Percentiles rank a stretch among this genome's conserved stretches.
These are phyloP conservation scores for Donacobius atricapilla DNA, from an alignment of 2,113 vertebrate species.

Conservation along the genomic window DNA sequence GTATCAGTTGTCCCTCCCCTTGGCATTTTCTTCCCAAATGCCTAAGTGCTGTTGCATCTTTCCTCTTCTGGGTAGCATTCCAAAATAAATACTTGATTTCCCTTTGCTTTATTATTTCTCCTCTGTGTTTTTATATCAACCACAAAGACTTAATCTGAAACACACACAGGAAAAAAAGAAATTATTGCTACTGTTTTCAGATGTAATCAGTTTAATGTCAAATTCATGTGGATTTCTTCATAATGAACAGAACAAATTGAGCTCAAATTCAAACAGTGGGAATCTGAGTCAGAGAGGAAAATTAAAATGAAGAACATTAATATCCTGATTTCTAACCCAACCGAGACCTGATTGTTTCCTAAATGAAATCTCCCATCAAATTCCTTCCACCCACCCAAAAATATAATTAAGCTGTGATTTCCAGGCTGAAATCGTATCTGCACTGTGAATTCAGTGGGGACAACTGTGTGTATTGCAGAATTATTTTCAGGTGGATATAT, in stretches of 20 bases:
- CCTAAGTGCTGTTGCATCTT: not conserved
- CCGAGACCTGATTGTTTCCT: slow-evolving; percentile 40
- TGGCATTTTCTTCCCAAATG: not conserved
- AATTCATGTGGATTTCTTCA: slow-evolving; percentile 62
- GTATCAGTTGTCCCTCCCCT: not conserved
- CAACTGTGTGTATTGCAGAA: not conserved
- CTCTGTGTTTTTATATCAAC: slow-evolving; percentile 36
- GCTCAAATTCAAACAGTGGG: slow-evolving; percentile 59
- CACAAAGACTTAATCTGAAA: slow-evolving; percentile 62
- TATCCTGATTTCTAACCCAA: slow-evolving; percentile 50
- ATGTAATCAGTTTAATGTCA: slow-evolving; percentile 66
- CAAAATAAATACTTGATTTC: slow-evolving; percentile 29
- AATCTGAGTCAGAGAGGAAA: slow-evolving; percentile 48
- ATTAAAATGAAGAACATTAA: slow-evolving; percentile 61
- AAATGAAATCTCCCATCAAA: slow-evolving; percentile 53
- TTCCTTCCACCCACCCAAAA: slow-evolving; percentile 40
- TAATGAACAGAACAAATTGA: slow-evolving; percentile 64
- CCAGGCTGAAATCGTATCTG: not conserved
- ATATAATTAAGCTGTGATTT: slow-evolving; percentile 57
- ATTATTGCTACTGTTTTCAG: slow-evolving; percentile 45
- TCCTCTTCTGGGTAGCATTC: not conserved
- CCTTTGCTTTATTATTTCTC: slow-evolving; percentile 40
- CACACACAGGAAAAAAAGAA: slow-evolving; percentile 30
- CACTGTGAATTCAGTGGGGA: slow-evolving; percentile 5
- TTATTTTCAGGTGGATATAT: not conserved